Conservation (phyloP, 2,797 vertebrate genomes). For the Pseudochirops corinnae region DNA sequence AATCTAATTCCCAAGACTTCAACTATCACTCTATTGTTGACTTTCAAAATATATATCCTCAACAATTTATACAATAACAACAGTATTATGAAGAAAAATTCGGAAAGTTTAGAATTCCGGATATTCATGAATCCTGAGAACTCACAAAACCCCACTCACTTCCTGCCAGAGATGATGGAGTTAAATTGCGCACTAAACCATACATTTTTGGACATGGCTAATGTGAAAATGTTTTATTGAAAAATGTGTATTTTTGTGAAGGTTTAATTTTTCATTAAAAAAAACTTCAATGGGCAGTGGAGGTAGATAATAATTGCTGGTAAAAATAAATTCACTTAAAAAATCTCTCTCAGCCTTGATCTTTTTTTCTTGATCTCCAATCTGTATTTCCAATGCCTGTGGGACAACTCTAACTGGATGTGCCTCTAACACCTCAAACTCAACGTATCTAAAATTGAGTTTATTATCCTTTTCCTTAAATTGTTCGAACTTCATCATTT, state of each 20-base stretch:
- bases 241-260: not conserved
- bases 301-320: not conserved
- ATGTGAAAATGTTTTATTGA: not conserved
- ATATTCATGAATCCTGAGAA: not conserved
- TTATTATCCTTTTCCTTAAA: not conserved
- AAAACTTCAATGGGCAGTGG: not conserved
- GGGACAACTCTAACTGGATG: not conserved
- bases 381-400: not conserved
- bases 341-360: not conserved
- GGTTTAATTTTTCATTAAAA: not conserved
- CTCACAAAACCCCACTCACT: not conserved
- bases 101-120: not conserved
- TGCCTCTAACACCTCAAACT: not conserved
- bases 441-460: not conserved
- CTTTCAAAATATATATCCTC: not conserved
- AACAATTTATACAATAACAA: not conserved
- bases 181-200: not conserved
- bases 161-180: not conserved
- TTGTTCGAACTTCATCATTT: not conserved
- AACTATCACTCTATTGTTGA: not conserved
- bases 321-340: not conserved
- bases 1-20: not conserved
- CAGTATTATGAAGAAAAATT: not conserved
- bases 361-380: not conserved
- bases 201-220: not conserved